Conservation (phyloP, 2,113 vertebrate species). For the Tyrannus savana region DNA sequence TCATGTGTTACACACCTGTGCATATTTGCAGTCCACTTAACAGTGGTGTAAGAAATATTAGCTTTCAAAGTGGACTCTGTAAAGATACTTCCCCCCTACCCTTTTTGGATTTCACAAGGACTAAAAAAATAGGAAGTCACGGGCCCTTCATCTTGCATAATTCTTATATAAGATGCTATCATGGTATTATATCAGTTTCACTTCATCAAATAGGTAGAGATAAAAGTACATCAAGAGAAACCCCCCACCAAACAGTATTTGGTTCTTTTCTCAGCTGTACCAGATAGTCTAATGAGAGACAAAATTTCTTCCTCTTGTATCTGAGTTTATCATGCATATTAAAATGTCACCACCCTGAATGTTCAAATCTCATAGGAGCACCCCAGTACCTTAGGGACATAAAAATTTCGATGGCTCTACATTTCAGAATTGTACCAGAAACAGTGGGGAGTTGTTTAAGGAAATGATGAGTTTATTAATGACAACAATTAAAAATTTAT, state of each 20-base stretch:
- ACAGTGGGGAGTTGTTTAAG: not conserved
- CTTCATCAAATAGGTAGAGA: not conserved
- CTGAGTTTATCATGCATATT: not conserved
- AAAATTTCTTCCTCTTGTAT: not conserved
- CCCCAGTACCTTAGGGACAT: not conserved
- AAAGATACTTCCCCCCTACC: not conserved
- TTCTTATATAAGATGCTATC: not conserved
- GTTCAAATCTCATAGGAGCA: not conserved
- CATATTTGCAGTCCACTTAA: constrained; percentile 61
- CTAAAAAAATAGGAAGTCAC: not conserved
- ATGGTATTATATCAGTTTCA: not conserved
- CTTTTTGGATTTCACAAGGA: not conserved
- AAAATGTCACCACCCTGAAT: not conserved
- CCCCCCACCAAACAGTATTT: not conserved
- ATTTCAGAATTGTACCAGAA: not conserved
- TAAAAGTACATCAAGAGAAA: not conserved
- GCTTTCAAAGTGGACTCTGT: constrained; percentile 33
- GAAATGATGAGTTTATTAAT: not conserved
- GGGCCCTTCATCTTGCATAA: not conserved
- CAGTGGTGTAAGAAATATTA: constrained; percentile 31
- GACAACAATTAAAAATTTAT: not conserved
- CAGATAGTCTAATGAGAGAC: not conserved
- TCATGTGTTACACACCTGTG: constrained; percentile 60
- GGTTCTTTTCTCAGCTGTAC: not conserved
- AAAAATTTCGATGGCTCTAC: not conserved